Evolutionary conservation across 2,797 vertebrate genomes (phyloP), one percentile per base, ranked within the genome.

Genomic region (Rhinichthys osculus): DNA sequence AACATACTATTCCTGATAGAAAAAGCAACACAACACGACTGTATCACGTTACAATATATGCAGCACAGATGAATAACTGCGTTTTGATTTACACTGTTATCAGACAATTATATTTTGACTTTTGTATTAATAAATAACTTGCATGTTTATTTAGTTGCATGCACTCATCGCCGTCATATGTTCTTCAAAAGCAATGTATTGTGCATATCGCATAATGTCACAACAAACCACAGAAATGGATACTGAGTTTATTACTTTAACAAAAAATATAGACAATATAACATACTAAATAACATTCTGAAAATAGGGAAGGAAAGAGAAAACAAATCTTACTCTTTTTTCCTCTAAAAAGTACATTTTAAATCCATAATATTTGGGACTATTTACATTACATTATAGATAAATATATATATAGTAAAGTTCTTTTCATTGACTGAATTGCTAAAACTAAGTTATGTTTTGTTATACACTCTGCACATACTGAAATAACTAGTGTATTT

Each of bases 1-100:
- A 50, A 30, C 17, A 84, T 87, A 88, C 76, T 74, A 83, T 79
- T 62, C 47, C 54, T 70, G 80, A 72, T 64, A 80, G 84, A 73
- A 66, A 69, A 70, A 80, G 69, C 67, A 85, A 80, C 67, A 52
- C 64, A 59, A 78, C 84, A 64, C 78, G 38, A 30, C 54, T 62
- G 77, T 85, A 74, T 81, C 27, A 13, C 54, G 52, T 91, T 88
- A 72, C 83, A 78, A 85, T 27, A 74, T 71, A 78, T 78, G n/a
- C 17, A 27, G 52, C 66, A 54, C 10, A 38, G 38, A 83, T 44
- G 27, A 73, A 62, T 5, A 47, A 5, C 21, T 62, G 17, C 47
- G 38, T 69, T 84, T 84, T 69, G 62, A 84, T 77, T 57, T 70
- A 84, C 59, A 67, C 30, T 67, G 16, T 30, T 19, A 52, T 4